Conservation (phyloP, 2,113 vertebrate species). For the Phrynosoma blainvillii region DNA sequence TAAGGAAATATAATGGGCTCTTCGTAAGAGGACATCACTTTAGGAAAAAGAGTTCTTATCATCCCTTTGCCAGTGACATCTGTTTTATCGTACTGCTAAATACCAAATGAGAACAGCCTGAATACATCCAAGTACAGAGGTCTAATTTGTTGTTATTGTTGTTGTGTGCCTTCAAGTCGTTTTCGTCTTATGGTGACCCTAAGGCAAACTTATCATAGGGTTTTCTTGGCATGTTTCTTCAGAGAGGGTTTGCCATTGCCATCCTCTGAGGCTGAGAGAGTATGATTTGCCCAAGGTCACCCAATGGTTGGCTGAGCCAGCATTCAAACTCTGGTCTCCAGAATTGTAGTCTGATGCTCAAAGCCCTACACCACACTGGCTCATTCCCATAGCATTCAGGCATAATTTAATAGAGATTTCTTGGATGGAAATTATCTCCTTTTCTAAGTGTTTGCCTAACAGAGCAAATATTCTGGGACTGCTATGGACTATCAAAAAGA, state of each 20-base stretch:
- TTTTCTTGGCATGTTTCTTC: no score
- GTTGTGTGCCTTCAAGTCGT: no score
- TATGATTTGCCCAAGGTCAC: no score
- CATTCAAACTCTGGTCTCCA: no score
- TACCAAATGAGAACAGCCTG: background rate
- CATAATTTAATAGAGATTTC: background rate
- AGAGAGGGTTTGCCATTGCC: no score
- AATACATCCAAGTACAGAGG: slow-evolving; percentile 3
- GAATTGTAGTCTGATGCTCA: no score
- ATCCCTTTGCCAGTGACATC: background rate
- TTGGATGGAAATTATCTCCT: background rate
- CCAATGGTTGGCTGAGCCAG: no score
- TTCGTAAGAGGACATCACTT: background rate
- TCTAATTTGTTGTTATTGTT: background rate
- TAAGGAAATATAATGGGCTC: slow-evolving; percentile 44
- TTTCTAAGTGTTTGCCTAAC: background rate
- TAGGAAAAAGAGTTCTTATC: background rate
- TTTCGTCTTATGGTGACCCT: no score
- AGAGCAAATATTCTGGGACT: background rate
- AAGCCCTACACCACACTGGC: no score
- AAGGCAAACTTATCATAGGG: no score
- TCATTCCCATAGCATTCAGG: background rate
- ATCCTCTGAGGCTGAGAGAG: no score
- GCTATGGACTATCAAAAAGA: no score
- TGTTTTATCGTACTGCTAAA: background rate